Percentiles rank a stretch among this genome's conserved stretches.
phyloP scores from a whole-genome alignment of 64 coral and sea anemone genomes.

The Hydrozoanthus tunicans region DNA sequence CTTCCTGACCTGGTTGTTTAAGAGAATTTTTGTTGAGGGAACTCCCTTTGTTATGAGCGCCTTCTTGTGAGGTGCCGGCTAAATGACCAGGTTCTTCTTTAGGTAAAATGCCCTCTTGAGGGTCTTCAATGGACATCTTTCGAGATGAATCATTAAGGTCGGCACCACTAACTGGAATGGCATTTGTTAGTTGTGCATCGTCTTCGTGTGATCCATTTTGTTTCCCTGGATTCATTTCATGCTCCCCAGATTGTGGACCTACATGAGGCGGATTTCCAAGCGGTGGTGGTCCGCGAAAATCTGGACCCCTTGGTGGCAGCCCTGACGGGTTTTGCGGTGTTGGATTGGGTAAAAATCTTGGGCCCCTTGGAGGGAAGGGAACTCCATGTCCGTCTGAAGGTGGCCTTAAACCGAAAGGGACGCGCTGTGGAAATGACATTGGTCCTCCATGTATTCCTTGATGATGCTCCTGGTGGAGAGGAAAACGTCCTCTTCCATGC shows the following conservation, averaged over 20 bases:
- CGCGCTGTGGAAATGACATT: constrained; percentile 3
- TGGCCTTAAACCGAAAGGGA: constrained; percentile 20
- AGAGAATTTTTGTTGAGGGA: constrained; percentile 8
- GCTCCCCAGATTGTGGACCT: constrained; percentile 29
- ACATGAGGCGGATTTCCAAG: constrained; percentile 30
- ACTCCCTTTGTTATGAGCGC: not conserved
- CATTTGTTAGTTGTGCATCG: constrained; percentile 6
- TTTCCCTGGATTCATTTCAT: constrained; percentile 42
- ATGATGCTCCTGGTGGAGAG: constrained; percentile 49
- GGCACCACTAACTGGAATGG: constrained; percentile 33
- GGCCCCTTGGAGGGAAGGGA: constrained; percentile 41
- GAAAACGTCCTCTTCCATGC: constrained; percentile 58
- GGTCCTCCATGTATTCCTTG: constrained; percentile 41
- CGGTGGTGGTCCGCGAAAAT: constrained; percentile 56
- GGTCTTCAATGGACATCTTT: constrained; percentile 31
- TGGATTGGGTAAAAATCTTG: constrained; percentile 10
- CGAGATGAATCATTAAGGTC: constrained; percentile 30
- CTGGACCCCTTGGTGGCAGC: constrained; percentile 44
- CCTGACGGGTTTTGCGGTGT: constrained; percentile 54
- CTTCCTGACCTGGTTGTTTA: not conserved
- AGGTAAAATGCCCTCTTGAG: constrained; percentile 7
- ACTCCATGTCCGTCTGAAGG: constrained; percentile 33
- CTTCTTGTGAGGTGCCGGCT: not conserved
- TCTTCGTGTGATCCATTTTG: constrained; percentile 8
- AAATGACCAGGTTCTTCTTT: not conserved